These are phyloP conservation scores for Trichogramma dendrolimi DNA, from an alignment of 2,888 invertebrate genomes.

Conservation along the genomic window DNA sequence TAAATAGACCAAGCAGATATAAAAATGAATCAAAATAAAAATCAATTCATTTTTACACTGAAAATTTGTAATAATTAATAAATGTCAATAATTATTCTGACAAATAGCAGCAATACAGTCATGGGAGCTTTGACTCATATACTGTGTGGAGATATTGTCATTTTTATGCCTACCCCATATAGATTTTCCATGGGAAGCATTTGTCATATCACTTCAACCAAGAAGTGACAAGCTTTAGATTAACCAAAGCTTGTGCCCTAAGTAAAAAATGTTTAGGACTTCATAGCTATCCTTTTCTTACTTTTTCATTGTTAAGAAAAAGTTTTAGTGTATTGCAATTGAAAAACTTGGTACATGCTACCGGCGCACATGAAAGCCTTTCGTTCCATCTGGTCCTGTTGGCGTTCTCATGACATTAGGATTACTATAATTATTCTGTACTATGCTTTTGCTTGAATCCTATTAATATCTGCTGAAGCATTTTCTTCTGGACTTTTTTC, in stretches of 20 bases:
- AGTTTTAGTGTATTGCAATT: conserved; percentile 34
- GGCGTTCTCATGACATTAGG: conserved; percentile 66
- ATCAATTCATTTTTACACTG: not conserved
- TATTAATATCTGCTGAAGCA: conserved; percentile 43
- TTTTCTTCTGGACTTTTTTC: conserved; percentile 73
- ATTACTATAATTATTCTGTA: conserved; percentile 30
- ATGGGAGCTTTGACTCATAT: conserved; percentile 20
- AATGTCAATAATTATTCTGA: not conserved
- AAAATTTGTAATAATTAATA: not conserved
- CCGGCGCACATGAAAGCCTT: conserved; percentile 66
- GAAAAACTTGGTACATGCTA: conserved; percentile 52
- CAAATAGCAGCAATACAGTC: conserved; percentile 24
- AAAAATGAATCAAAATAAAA: not conserved
- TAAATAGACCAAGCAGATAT: not conserved
- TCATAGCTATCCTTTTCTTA: conserved; percentile 43
- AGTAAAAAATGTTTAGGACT: conserved; percentile 41
- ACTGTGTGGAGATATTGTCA: conserved; percentile 24
- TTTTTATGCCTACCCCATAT: conserved; percentile 22
- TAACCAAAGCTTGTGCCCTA: conserved; percentile 9
- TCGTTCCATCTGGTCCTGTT: conserved; percentile 74
- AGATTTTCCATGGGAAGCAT: conserved; percentile 14
- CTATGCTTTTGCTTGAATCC: conserved; percentile 47
- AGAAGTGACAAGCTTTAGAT: conserved; percentile 11
- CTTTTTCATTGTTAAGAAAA: conserved; percentile 15
- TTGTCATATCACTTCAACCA: conserved; percentile 15